Evolutionary conservation across 2,113 vertebrate genomes (phyloP).

Genomic region (Chrysochloris asiatica): DNA sequence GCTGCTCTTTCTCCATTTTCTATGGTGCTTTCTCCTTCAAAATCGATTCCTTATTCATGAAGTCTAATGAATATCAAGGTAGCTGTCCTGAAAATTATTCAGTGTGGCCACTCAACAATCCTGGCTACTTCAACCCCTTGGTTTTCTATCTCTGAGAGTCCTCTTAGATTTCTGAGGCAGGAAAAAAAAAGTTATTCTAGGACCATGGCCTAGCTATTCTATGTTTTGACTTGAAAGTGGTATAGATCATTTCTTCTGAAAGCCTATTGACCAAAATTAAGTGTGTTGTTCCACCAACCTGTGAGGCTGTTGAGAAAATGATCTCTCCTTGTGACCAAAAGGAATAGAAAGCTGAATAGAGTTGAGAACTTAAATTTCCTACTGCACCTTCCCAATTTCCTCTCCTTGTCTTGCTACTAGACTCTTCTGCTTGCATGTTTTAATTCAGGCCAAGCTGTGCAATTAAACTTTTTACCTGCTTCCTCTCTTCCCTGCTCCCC

Average conservation of each 20-base stretch:
- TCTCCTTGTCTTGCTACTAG: not conserved
- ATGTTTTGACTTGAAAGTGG: not conserved
- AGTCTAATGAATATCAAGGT: not conserved
- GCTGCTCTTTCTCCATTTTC: not conserved
- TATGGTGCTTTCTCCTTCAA: not conserved
- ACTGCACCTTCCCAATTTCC: not conserved
- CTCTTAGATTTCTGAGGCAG: not conserved
- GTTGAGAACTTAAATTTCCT: not conserved
- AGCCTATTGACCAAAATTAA: not conserved
- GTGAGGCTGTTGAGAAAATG: not conserved
- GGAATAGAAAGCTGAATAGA: not conserved
- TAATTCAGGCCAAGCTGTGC: not conserved
- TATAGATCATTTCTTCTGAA: accelerated
- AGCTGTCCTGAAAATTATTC: not conserved
- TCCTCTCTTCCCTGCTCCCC: not conserved
- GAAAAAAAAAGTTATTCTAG: not conserved
- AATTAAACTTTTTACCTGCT: not conserved
- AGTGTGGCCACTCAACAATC: not conserved
- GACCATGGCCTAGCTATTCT: not conserved
- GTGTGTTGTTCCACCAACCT: no score
- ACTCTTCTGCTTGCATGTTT: not conserved
- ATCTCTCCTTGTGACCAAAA: not conserved
- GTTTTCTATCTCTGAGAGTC: no score
- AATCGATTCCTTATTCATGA: not conserved
- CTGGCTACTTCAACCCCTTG: not conserved